phyloP scores from a whole-genome alignment of 2,797 vertebrate genomes.

The Chrosomus eos region DNA sequence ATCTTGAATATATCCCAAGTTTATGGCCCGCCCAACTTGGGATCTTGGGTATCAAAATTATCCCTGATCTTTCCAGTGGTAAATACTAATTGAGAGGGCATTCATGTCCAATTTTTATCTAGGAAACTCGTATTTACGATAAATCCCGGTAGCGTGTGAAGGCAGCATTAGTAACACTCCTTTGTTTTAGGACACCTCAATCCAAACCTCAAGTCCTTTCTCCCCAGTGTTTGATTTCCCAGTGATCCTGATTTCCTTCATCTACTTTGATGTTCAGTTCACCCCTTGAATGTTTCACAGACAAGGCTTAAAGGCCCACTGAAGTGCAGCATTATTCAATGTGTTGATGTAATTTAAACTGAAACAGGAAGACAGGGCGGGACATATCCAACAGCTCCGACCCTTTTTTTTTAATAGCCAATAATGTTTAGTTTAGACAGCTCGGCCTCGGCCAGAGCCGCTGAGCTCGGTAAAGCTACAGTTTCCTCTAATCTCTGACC shows the following conservation, averaged over 20 bases:
- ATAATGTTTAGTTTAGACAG: too few species aligned
- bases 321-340: too few species aligned
- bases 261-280: constrained; percentile 20
- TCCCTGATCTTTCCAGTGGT: not conserved
- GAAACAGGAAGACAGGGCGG: too few species aligned
- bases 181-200: not conserved
- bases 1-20: not conserved
- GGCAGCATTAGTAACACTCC: not conserved
- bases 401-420: too few species aligned
- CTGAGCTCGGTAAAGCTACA: too few species aligned
- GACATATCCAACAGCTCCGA: too few species aligned
- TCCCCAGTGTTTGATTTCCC: constrained; percentile 12
- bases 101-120: not conserved
- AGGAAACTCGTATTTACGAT: not conserved
- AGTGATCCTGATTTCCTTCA: constrained; percentile 11
- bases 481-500: too few species aligned
- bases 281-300: not conserved
- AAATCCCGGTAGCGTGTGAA: not conserved
- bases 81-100: not conserved
- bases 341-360: too few species aligned
- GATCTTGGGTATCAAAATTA: not conserved
- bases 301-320: not conserved
- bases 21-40: not conserved
- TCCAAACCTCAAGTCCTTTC: not conserved
- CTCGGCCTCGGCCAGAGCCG: too few species aligned